Conservation (phyloP, 2,113 vertebrate species). For the Saguinus imperator region DNA sequence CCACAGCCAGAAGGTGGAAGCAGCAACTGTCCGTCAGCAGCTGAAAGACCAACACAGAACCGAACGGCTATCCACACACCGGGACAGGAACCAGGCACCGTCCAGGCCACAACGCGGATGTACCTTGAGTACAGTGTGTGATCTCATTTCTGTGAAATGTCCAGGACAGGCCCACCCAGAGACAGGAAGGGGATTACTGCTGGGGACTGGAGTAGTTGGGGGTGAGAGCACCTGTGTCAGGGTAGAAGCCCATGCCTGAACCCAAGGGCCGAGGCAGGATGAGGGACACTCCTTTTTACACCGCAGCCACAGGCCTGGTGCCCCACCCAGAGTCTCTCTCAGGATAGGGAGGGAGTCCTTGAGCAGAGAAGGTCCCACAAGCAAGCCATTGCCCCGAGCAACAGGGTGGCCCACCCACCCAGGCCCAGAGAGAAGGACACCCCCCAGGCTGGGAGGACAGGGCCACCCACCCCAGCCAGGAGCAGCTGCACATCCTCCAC, state of each 20-base stretch:
- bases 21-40: neutral
- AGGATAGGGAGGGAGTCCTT: neutral
- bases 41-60: accelerated
- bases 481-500: neutral
- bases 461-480: accelerated
- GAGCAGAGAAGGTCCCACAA: neutral
- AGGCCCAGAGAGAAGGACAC: too few species aligned
- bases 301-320: neutral
- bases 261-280: accelerated
- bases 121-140: neutral
- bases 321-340: neutral
- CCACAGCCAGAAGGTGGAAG: neutral
- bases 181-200: too few species aligned
- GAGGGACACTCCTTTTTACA: too few species aligned
- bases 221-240: neutral
- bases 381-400: neutral
- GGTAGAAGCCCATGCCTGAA: neutral
- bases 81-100: accelerated
- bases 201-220: accelerated
- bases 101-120: accelerated
- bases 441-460: too few species aligned
- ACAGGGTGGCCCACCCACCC: too few species aligned
- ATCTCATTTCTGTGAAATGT: neutral
- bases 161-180: neutral
- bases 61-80: accelerated